Evolutionary conservation across 2,888 invertebrate genomes (phyloP).

Genomic region (Chrysolina oricalcia): DNA sequence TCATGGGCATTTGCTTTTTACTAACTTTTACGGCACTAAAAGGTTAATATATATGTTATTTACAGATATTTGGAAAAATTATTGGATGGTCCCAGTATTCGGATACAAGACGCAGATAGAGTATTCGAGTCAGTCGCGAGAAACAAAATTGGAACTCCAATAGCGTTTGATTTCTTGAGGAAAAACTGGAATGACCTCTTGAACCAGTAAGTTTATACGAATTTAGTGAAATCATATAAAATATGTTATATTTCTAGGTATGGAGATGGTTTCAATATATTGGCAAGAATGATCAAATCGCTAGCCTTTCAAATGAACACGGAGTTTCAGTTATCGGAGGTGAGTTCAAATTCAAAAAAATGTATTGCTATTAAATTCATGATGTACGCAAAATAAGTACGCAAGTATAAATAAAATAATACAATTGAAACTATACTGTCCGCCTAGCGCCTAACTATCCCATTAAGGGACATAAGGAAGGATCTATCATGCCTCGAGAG

Average conservation of each 20-base stretch:
- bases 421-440: no score
- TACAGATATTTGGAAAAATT: conserved; percentile 65
- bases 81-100: conserved; percentile 71
- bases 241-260: conserved; percentile 67
- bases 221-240: not conserved
- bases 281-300: conserved; percentile 74
- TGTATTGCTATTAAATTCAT: no score
- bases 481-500: no score
- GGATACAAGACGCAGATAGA: conserved; percentile 77
- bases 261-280: conserved; percentile 75
- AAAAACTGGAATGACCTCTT: conserved; percentile 72
- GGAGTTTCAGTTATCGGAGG: conserved; percentile 68
- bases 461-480: no score
- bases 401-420: no score
- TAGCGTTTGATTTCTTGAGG: conserved; percentile 77
- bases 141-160: conserved; percentile 75
- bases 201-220: conserved; percentile 68
- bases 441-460: no score
- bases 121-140: conserved; percentile 76
- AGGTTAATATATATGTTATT: conserved; percentile 58
- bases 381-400: no score
- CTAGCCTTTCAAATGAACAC: conserved; percentile 75
- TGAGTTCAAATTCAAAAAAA: conserved; percentile 52
- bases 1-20: conserved; percentile 27
- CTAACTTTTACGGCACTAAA: conserved; percentile 50